phyloP scores from a whole-genome alignment of 2,888 invertebrate species.

The Cloeon dipterum region DNA sequence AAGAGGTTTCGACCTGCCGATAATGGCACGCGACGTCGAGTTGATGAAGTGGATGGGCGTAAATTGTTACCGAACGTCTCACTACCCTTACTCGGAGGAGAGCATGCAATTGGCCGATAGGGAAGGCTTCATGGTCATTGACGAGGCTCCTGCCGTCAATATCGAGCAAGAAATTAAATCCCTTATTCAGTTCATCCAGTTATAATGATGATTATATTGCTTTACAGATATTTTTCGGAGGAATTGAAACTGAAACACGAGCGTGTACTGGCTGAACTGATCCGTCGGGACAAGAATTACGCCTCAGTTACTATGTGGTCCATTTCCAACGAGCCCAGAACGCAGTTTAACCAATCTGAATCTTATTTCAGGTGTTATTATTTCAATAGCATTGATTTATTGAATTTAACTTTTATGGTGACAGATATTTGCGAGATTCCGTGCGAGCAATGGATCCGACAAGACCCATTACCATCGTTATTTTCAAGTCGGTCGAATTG shows the following conservation, averaged over 20 bases:
- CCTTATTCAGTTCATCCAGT: not conserved
- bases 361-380: conserved; percentile 71
- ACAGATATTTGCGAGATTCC: conserved; percentile 48
- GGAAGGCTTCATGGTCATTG: conserved; percentile 32
- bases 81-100: conserved; percentile 38
- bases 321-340: conserved; percentile 80
- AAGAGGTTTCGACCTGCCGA: conserved; percentile 28
- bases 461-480: conserved; percentile 69
- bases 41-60: conserved; percentile 34
- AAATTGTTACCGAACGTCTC: conserved; percentile 33
- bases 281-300: conserved; percentile 80
- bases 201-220: too few relatives aligned
- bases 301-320: conserved; percentile 95
- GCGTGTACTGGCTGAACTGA: conserved; percentile 62
- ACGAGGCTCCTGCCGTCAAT: conserved; percentile 33
- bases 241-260: conserved; percentile 32
- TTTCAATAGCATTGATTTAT: too few relatives aligned
- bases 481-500: conserved; percentile 33
- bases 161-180: conserved; percentile 11
- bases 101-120: conserved; percentile 29
- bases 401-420: too few relatives aligned
- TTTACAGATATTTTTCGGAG: not conserved
- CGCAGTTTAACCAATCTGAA: conserved; percentile 38
- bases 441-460: conserved; percentile 55
- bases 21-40: conserved; percentile 31